Evolutionary conservation across 2,888 invertebrate genomes (phyloP).

Genomic region (Netelia virgata): DNA sequence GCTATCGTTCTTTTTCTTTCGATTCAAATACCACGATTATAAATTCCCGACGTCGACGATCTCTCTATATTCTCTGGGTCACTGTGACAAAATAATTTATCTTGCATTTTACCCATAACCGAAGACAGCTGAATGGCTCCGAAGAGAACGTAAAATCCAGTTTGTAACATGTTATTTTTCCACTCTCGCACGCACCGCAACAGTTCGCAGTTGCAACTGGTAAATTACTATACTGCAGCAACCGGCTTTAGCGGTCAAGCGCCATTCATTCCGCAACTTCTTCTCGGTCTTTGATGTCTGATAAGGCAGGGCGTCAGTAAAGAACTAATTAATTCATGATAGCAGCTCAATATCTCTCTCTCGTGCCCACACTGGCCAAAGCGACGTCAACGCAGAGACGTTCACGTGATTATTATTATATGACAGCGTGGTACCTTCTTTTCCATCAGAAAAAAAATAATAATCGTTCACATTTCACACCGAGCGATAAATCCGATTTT

Average conservation of each 20-base stretch:
- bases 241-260: conserved; percentile 72
- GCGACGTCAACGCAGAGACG: conserved; percentile 29
- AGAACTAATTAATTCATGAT: conserved; percentile 74
- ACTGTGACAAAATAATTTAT: not conserved
- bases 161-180: conserved; percentile 72
- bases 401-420: conserved; percentile 47
- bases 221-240: conserved; percentile 77
- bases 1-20: not conserved
- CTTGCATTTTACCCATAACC: conserved; percentile 70
- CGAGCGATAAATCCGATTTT: not conserved
- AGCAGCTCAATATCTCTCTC: conserved; percentile 27
- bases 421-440: conserved; percentile 16
- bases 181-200: conserved; percentile 53
- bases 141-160: conserved; percentile 68
- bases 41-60: not conserved
- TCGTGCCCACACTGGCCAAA: not conserved
- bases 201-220: conserved; percentile 72
- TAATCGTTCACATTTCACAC: too few species aligned
- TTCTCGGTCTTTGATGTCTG: conserved; percentile 74
- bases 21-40: not conserved
- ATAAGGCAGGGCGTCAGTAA: conserved; percentile 71
- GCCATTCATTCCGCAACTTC: conserved; percentile 75
- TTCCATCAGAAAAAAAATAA: conserved; percentile 10
- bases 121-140: conserved; percentile 62
- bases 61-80: not conserved